Evolutionary conservation across 2,113 vertebrate genomes (phyloP).

Genomic region (Mola mola): DNA sequence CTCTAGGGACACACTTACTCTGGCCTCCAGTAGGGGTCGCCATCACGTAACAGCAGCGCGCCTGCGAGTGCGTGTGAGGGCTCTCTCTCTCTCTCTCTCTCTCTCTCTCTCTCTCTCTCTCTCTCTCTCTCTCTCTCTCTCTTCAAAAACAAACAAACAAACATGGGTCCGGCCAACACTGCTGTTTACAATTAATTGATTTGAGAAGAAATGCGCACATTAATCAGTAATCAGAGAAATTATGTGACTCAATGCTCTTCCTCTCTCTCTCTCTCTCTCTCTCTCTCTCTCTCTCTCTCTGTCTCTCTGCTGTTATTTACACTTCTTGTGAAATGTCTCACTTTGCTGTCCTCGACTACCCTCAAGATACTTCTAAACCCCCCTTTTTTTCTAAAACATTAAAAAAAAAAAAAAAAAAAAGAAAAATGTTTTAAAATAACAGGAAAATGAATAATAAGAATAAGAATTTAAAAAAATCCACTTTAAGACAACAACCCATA

Average conservation of each 20-base stretch:
- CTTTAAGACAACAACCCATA: constrained; percentile 47
- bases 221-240: constrained; percentile 45
- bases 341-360: constrained; percentile 73
- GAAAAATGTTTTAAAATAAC: background rate
- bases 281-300: constrained; percentile 1
- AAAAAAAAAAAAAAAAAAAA: background rate
- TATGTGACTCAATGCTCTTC: constrained; percentile 20
- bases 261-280: constrained; percentile 10
- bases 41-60: constrained; percentile 78
- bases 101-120: constrained; percentile 14
- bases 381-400: constrained; percentile 26
- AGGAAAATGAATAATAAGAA: constrained; percentile 64
- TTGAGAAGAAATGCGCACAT: constrained; percentile 25
- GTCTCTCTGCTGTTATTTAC: constrained; percentile 68
- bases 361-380: constrained; percentile 62
- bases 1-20: constrained; percentile 58
- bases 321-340: constrained; percentile 80
- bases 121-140: constrained; percentile 34
- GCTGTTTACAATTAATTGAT: constrained; percentile 44
- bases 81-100: constrained; percentile 38
- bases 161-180: constrained; percentile 18
- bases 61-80: constrained; percentile 57
- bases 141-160: constrained; percentile 10
- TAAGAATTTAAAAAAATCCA: constrained; percentile 72
- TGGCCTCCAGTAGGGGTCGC: constrained; percentile 90